Base-by-base conservation (phyloP, 2,888 invertebrate genomes). In the Ennomos fuscantarius region DNA sequence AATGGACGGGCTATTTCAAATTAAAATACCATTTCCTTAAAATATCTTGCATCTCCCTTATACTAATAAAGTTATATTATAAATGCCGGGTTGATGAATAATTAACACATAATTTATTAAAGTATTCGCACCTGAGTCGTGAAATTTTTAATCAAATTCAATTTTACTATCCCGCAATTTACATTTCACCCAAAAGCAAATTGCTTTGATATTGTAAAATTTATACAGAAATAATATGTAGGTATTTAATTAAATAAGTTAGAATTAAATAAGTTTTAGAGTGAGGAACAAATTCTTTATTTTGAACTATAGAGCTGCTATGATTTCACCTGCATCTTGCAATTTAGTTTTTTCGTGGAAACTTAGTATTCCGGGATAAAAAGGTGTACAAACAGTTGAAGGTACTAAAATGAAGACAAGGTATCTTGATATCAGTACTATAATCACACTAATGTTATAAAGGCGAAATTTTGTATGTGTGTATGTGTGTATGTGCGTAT, bases 161-260 rank as follows among this genome's bases (percentile, higher is more conserved):
- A 55, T 64, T 69, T 63, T 48, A 47, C 59, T 50, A 55, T 31
- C 47, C 46, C 42, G 32, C 24, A 45, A 69, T 69, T 70, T 63
- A 53, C 60, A 62, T 68, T 63, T 61, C 36, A 60, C 51, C 56
- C 46, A 44, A 59, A 68, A 63, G 65, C 52, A 62, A 69, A 63
- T 66, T 65, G 58, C 12, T 65, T 63, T 62, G 47, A 32, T 32
- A 37, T 32, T 31, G 10, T 44, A 11, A 47, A 39, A 37, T 10
- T 37, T 12, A 39, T 37, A 32, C 47, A 8, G 39, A 39, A 39
- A 36, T 11, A 39, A 39, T 39, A 47, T 12, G 39, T n/a, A n/a
- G n/a, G n/a, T 32, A 39, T 47, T 39, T 46, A 36, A 36, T 36
- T 36, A 15, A 45, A 35, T 34, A 8, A 13, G 9, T 40, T 24